Conservation (phyloP, 2,113 vertebrate genomes). For the Pseudorectes ferrugineus region DNA sequence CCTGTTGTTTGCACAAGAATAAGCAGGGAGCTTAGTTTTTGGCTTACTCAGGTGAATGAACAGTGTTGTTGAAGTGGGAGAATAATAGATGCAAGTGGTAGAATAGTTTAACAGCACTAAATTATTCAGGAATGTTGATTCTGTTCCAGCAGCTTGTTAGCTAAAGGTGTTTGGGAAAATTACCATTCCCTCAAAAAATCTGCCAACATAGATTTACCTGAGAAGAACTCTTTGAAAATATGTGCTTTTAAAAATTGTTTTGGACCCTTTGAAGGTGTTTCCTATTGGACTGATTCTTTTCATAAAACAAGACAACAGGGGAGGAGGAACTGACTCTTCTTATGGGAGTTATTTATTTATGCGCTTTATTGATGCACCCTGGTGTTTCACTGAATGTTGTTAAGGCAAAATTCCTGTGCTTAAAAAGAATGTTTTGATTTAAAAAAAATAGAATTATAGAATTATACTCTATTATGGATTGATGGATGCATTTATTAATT, state of each 20-base stretch:
- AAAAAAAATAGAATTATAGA: not conserved
- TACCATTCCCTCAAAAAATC: not conserved
- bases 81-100: not conserved
- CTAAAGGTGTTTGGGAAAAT: not conserved
- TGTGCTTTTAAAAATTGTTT: accelerated
- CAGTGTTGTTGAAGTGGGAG: not conserved
- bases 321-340: not conserved
- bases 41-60: not conserved
- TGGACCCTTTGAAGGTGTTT: not conserved
- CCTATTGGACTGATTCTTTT: not conserved
- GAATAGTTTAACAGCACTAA: not conserved
- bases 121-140: not conserved
- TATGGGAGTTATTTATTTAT: not conserved
- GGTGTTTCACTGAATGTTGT: not conserved
- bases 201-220: not conserved
- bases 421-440: not conserved
- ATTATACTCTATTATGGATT: not conserved
- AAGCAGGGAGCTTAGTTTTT: not conserved
- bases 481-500: not conserved
- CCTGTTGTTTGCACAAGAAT: not conserved
- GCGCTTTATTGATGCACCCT: not conserved
- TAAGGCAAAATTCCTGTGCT: not conserved
- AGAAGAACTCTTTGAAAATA: not conserved
- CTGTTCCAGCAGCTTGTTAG: not conserved
- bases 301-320: not conserved